Conservation (phyloP, 2,113 vertebrate genomes). For the Megalops atlanticus region DNA sequence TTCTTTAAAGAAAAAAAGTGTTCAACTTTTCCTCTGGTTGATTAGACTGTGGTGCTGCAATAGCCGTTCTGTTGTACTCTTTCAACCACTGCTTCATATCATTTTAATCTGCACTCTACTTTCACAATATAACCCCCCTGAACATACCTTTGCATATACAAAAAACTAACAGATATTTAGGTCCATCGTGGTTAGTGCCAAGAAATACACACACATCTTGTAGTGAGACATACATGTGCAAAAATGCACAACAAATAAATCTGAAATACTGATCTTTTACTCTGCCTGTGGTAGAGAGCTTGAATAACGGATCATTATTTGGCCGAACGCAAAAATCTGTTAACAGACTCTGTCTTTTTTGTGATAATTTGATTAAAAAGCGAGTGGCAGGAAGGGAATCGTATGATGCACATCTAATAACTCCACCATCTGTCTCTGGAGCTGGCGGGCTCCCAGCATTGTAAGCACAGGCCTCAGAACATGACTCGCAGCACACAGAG, state of each 20-base stretch:
- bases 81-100: conserved; percentile 16
- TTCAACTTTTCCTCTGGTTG: conserved; percentile 68
- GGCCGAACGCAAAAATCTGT: conserved; percentile 78
- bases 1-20: conserved; percentile 65
- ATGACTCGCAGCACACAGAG: conserved; percentile 60
- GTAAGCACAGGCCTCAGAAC: conserved; percentile 81
- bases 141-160: too few relatives aligned
- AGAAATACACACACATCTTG: too few relatives aligned
- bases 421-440: conserved; percentile 93
- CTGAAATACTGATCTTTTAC: conserved; percentile 45
- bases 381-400: conserved; percentile 94
- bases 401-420: conserved; percentile 98
- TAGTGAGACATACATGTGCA: too few relatives aligned
- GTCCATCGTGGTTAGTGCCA: too few relatives aligned
- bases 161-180: too few relatives aligned
- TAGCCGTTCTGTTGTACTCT: conserved; percentile 52
- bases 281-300: conserved; percentile 73
- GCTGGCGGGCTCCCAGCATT: conserved; percentile 93
- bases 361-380: conserved; percentile 98
- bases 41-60: conserved; percentile 55
- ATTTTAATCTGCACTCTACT: background rate
- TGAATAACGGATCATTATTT: conserved; percentile 75
- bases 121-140: too few relatives aligned
- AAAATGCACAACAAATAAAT: too few relatives aligned
- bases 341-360: conserved; percentile 82